Percentiles rank a stretch among this genome's conserved stretches.
phyloP scores from a whole-genome alignment of 1,140 invertebrate genomes.

The Hyles euphorbiae region DNA sequence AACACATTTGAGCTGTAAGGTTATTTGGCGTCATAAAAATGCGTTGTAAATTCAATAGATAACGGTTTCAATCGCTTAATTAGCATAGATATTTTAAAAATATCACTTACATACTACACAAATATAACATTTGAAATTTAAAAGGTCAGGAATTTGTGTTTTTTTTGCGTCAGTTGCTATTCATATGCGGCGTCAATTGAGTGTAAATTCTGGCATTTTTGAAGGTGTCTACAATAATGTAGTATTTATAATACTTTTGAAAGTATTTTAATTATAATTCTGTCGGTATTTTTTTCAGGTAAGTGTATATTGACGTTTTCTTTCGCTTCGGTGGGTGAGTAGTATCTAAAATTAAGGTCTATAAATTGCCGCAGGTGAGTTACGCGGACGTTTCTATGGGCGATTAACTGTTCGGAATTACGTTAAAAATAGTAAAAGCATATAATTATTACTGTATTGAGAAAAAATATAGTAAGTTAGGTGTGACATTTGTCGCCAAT shows the following conservation, averaged over 20 bases:
- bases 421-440: background rate
- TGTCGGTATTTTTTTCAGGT: conserved; percentile 1
- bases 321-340: background rate
- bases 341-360: background rate
- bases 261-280: background rate
- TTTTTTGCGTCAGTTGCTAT: too few species aligned
- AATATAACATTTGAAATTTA: too few species aligned
- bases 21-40: background rate
- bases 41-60: background rate
- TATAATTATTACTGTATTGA: background rate
- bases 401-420: background rate
- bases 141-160: too few species aligned
- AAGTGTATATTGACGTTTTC: background rate
- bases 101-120: too few species aligned
- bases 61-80: background rate
- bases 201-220: too few species aligned
- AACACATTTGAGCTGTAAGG: background rate
- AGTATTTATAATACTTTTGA: too few species aligned
- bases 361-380: conserved; percentile 2
- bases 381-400: conserved; percentile 4
- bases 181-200: too few species aligned
- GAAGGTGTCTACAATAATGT: too few species aligned
- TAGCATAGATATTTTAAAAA: too few species aligned
- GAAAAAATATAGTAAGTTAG: background rate
- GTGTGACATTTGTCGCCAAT: background rate